Percentiles rank a stretch among this genome's conserved stretches.
Evolutionary conservation across 1,140 invertebrate species (phyloP).

Genomic region (Thaumetopoea pityocampa): DNA sequence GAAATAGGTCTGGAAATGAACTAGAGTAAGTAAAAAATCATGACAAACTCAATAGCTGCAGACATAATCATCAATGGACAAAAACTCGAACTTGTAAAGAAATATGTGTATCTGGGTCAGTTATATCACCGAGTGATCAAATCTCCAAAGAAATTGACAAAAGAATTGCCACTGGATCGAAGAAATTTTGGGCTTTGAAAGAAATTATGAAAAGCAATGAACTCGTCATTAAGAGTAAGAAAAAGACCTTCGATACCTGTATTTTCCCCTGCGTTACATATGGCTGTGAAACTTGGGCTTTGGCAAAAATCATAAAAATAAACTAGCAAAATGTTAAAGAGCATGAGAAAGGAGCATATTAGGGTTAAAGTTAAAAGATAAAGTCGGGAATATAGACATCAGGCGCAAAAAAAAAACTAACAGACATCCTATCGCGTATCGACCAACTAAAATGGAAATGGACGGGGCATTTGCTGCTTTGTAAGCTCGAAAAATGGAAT

Average conservation of each 20-base stretch:
- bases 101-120: slow-evolving; percentile 24
- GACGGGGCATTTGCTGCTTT: slow-evolving; percentile 21
- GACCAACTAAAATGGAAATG: slow-evolving; percentile 24
- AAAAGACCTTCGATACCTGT: slow-evolving; percentile 23
- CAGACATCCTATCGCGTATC: slow-evolving; percentile 23
- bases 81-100: slow-evolving; percentile 21
- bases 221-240: slow-evolving; percentile 19
- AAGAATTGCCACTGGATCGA: slow-evolving; percentile 23
- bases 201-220: slow-evolving; percentile 26
- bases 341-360: slow-evolving; percentile 22
- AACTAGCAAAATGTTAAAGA: slow-evolving; percentile 15
- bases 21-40: slow-evolving; percentile 22
- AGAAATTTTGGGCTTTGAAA: slow-evolving; percentile 25
- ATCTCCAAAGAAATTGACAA: slow-evolving; percentile 19
- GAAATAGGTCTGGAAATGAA: slow-evolving; percentile 22
- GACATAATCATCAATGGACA: slow-evolving; percentile 18
- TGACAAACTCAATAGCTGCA: slow-evolving; percentile 19
- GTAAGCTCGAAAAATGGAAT: slow-evolving; percentile 20
- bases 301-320: slow-evolving; percentile 15
- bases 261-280: slow-evolving; percentile 28
- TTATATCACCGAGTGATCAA: slow-evolving; percentile 16
- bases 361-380: slow-evolving; percentile 19
- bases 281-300: slow-evolving; percentile 32
- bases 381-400: slow-evolving; percentile 20
- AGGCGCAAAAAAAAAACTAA: slow-evolving; percentile 25